A percentile compares a stretch with the other conserved stretches of the same genome.
Conservation (phyloP, 2,797 vertebrate genomes). For the Neoniphon sammara region DNA sequence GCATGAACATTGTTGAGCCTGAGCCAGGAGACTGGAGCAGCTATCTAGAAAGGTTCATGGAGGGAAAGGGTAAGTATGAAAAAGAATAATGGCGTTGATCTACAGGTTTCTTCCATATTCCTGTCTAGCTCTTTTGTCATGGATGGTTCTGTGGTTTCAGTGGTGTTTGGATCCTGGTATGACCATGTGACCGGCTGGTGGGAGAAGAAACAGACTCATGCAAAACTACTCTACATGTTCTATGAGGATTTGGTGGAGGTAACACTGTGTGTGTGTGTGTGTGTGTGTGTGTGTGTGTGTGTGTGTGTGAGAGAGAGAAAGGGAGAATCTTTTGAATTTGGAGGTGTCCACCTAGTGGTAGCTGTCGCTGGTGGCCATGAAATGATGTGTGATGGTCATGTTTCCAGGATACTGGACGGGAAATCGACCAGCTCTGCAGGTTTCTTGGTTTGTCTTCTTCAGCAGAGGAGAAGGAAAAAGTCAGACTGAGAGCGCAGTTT, state of each 20-base stretch:
- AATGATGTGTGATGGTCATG: neutral
- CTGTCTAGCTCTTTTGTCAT: neutral
- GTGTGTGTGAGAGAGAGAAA: too few relatives aligned
- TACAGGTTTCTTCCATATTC: neutral
- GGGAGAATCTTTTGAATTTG: too few relatives aligned
- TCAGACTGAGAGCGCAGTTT: slow-evolving; percentile 78
- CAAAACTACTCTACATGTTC: slow-evolving; percentile 83
- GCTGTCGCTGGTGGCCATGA: too few relatives aligned
- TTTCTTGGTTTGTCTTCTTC: slow-evolving; percentile 82
- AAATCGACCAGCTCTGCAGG: slow-evolving; percentile 81
- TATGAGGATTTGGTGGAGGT: slow-evolving; percentile 87
- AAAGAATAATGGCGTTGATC: neutral
- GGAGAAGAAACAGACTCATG: slow-evolving; percentile 80
- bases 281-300: too few relatives aligned
- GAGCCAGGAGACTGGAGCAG: slow-evolving; percentile 85
- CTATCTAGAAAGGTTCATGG: slow-evolving; percentile 71
- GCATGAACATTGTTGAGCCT: slow-evolving; percentile 83
- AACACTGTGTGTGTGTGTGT: slow-evolving; percentile 20
- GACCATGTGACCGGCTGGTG: slow-evolving; percentile 80
- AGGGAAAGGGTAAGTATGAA: slow-evolving; percentile 71
- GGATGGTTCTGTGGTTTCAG: slow-evolving; percentile 54
- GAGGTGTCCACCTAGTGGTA: too few relatives aligned
- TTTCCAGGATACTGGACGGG: slow-evolving; percentile 81
- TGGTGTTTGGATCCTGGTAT: slow-evolving; percentile 83
- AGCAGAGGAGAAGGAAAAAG: slow-evolving; percentile 69